Evolutionary conservation across 92 coral and sea anemone species (phyloP).

Genomic region (Epizoanthus ramosus): DNA sequence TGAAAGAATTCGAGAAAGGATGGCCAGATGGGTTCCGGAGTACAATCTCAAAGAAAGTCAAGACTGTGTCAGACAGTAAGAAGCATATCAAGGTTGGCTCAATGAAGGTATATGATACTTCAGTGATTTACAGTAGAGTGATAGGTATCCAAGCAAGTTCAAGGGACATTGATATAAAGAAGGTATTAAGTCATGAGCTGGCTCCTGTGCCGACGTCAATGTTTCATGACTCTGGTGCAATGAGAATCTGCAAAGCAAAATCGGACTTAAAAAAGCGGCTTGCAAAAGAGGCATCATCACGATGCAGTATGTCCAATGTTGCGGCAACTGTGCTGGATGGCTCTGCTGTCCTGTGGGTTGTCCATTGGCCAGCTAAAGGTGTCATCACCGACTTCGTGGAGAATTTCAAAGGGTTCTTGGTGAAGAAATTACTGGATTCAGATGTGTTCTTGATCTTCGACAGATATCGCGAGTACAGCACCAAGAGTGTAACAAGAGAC

Average conservation of each 20-base stretch:
- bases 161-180: conserved; percentile 52
- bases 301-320: conserved; percentile 22
- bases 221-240: conserved; percentile 63
- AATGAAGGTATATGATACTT: conserved; percentile 53
- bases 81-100: conserved; percentile 59
- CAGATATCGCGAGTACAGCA: conserved; percentile 70
- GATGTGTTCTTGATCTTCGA: conserved; percentile 72
- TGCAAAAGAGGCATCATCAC: conserved; percentile 46
- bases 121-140: conserved; percentile 60
- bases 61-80: conserved; percentile 42
- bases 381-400: conserved; percentile 48
- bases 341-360: conserved; percentile 67
- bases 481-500: conserved; percentile 60
- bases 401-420: conserved; percentile 61
- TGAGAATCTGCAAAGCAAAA: conserved; percentile 62
- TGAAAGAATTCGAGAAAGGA: conserved; percentile 58
- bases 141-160: conserved; percentile 62
- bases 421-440: conserved; percentile 45
- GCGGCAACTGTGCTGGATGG: conserved; percentile 63
- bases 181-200: conserved; percentile 54
- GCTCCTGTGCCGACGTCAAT: conserved; percentile 73
- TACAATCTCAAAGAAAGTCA: conserved; percentile 55
- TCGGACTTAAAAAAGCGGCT: conserved; percentile 65
- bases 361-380: conserved; percentile 66
- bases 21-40: conserved; percentile 56